phyloP scores from a whole-genome alignment of 2,888 invertebrate genomes.

The Harpagoxenus sublaevis region DNA sequence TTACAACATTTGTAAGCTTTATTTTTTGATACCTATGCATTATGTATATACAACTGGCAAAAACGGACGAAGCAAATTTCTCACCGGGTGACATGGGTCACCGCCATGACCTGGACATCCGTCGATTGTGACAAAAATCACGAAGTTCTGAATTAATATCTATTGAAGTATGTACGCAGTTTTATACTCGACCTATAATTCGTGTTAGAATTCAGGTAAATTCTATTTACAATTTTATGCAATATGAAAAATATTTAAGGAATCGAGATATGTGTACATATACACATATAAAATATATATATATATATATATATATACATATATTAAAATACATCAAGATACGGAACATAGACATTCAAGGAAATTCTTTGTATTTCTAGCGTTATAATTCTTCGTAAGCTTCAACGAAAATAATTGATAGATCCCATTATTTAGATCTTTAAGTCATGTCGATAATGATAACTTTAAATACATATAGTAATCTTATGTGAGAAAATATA shows the following conservation, averaged over 20 bases:
- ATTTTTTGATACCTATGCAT: not conserved
- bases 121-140: slow-evolving; percentile 76
- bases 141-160: slow-evolving; percentile 6
- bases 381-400: not conserved
- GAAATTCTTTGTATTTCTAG: too few relatives aligned
- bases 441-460: too few relatives aligned
- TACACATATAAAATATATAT: not conserved
- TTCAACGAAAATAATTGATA: too few relatives aligned
- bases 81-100: slow-evolving; percentile 66
- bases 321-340: not conserved
- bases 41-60: not conserved
- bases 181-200: not conserved
- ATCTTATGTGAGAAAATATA: too few relatives aligned
- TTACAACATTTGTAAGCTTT: not conserved
- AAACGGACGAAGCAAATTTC: not conserved
- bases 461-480: too few relatives aligned
- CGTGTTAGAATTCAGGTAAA: not conserved
- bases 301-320: not conserved
- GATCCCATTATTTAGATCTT: too few relatives aligned
- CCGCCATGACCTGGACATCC: slow-evolving; percentile 83
- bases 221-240: not conserved
- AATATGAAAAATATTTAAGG: not conserved
- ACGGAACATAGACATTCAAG: too few relatives aligned
- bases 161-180: not conserved
- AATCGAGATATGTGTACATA: not conserved